Percentiles rank a stretch among this genome's conserved stretches.
phyloP scores from a whole-genome alignment of 2,888 invertebrate genomes.

The Plagiodera versicolora region DNA sequence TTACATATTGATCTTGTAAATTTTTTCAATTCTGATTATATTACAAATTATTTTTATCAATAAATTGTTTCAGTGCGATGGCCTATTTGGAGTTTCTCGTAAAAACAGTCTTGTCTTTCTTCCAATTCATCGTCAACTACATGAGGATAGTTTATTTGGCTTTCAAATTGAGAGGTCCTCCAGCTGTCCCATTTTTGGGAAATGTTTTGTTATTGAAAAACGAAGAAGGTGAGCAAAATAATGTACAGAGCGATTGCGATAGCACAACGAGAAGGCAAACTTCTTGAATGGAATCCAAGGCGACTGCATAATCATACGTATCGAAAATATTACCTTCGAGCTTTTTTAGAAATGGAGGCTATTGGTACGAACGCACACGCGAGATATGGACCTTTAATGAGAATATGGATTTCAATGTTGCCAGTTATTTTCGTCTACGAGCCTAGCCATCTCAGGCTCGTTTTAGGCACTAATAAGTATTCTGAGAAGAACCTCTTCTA shows the following conservation, averaged over 20 bases:
- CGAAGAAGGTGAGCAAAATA: conserved; percentile 58
- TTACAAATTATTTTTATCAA: too few species aligned
- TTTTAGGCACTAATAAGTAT: conserved; percentile 59
- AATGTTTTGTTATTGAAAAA: conserved; percentile 56
- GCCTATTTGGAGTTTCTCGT: conserved; percentile 12
- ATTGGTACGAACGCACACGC: conserved; percentile 52
- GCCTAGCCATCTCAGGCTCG: conserved; percentile 60
- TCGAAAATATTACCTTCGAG: too few species aligned
- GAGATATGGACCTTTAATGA: conserved; percentile 57
- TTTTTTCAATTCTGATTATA: too few species aligned
- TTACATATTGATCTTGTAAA: too few species aligned
- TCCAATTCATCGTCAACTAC: conserved; percentile 33
- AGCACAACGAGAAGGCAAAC: too few species aligned
- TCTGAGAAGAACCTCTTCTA: conserved; percentile 61
- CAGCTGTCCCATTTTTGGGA: conserved; percentile 58
- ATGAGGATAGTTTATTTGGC: conserved; percentile 53
- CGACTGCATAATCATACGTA: not conserved
- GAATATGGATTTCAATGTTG: conserved; percentile 59
- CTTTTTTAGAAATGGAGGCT: conserved; percentile 52
- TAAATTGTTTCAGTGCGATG: conserved; percentile 20
- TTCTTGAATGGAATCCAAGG: not conserved
- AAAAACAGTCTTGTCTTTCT: conserved; percentile 5
- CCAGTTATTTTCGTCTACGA: conserved; percentile 60
- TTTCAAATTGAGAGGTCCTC: conserved; percentile 58
- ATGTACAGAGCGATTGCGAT: too few species aligned